Evolutionary conservation across 2,113 vertebrate species (phyloP), one percentile per base, ranked within the genome.

Genomic region (Pseudonaja textilis): DNA sequence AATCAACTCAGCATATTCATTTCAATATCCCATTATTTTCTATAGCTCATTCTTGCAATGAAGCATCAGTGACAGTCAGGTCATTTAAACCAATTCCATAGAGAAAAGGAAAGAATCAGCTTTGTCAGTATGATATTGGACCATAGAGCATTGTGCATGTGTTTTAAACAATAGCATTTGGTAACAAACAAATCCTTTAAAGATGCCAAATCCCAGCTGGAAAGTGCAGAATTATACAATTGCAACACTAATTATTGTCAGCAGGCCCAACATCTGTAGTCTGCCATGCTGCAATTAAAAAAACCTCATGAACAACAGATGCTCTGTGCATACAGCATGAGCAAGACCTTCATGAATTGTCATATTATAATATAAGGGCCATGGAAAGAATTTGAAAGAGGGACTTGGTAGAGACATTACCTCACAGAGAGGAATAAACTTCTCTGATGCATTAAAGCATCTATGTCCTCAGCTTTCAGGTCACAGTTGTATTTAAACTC

Each of bases 271-370:
- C 54, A 94, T 92, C 93, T 85, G 20, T 39, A 50, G 94, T 93
- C 57, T 93, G 45, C 92, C 52, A 81, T 12, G 42, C 20, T 93
- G 22, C 57, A 93, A 85, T 59, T 59, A 47, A 89, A 54, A 93
- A 93, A 93, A 6, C 2, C 64, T 69, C 87, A 91, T 59, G 69
- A 93, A 89, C 92, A 93, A 50, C 94, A 91, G 92, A 93, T 18
- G 64, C 50, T 92, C 88, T 9, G 22, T 93, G 93, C 87, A 45
- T 96, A 93, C 87, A 92, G 91, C 4, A 55, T 18, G 50, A 91
- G 59, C 39, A 87, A 92, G 92, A 94, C 69, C 94, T 94, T 93
- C 56, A 93, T 92, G 90, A 91, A 93, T 57, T 92, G 91, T 91
- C 89, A 52, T 16, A 20, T 89, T 95, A 20, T 88, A 64, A 18